These are phyloP conservation scores for Hirundichthys speculiger DNA, from an alignment of 2,113 vertebrate genomes.

Conservation along the genomic window DNA sequence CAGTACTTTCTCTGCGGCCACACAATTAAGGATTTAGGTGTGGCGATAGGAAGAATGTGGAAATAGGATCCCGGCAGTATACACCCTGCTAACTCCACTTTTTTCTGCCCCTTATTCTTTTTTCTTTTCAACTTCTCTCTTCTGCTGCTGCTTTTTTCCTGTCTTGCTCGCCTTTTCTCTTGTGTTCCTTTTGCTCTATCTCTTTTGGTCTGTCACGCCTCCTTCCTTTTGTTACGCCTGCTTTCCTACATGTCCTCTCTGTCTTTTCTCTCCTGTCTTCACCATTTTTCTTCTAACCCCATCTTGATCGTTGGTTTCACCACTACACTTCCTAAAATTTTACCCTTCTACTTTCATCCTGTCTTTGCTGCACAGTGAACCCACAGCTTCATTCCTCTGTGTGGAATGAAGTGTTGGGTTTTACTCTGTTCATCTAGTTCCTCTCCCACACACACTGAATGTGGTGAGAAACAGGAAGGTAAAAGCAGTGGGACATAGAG, in stretches of 20 bases:
- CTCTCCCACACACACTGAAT: conserved; percentile 38
- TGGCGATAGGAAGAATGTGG: conserved; percentile 84
- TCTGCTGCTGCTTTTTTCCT: conserved; percentile 40
- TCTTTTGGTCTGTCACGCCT: conserved; percentile 2
- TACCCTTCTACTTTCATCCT: conserved; percentile 21
- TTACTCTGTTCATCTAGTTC: conserved; percentile 53
- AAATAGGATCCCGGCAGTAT: conserved; percentile 80
- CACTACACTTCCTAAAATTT: not conserved
- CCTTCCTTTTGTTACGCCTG: conserved; percentile 5
- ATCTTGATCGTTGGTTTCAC: not conserved
- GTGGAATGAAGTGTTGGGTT: conserved; percentile 34
- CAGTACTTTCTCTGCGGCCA: conserved; percentile 82
- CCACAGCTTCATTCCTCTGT: conserved; percentile 21
- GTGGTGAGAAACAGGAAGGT: conserved; percentile 18
- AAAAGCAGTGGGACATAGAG: not conserved
- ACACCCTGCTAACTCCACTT: conserved; percentile 77
- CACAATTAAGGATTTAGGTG: conserved; percentile 86
- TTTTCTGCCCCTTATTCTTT: conserved; percentile 36
- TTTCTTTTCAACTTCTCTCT: conserved; percentile 41
- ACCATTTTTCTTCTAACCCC: not conserved
- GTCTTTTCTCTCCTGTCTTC: not conserved
- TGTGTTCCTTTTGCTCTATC: conserved; percentile 7
- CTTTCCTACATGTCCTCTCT: conserved; percentile 10
- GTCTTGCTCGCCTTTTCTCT: conserved; percentile 13
- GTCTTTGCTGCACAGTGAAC: conserved; percentile 22